phyloP scores from a whole-genome alignment of 2,888 invertebrate genomes.

The Sturmia bella region DNA sequence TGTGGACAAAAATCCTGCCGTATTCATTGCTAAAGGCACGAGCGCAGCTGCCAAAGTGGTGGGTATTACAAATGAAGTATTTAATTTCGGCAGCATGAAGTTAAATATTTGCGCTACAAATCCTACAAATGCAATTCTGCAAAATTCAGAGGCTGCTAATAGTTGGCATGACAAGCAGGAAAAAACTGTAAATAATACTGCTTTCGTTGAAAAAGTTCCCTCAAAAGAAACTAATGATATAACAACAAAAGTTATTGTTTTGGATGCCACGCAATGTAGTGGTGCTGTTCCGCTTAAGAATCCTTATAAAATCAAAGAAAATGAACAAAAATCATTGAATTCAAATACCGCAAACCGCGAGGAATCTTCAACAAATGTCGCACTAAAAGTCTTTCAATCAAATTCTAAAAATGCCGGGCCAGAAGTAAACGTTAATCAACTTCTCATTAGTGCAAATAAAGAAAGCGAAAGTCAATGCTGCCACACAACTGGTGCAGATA shows the following conservation, averaged over 20 bases:
- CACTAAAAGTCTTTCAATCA: not conserved
- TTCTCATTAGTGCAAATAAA: not conserved
- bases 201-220: no score
- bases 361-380: not conserved
- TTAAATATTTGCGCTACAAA: no score
- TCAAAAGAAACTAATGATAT: not conserved
- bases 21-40: not conserved
- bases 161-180: no score
- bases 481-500: not conserved
- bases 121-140: no score
- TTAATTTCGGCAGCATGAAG: no score
- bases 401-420: not conserved
- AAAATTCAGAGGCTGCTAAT: no score
- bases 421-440: not conserved
- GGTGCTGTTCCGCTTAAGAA: constrained; percentile 3
- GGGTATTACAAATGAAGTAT: not conserved
- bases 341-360: not conserved
- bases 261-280: constrained; percentile 1
- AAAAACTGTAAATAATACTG: no score
- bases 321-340: not conserved
- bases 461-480: not conserved
- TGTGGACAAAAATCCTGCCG: not conserved
- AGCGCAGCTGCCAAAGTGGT: not conserved
- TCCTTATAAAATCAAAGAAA: not conserved
- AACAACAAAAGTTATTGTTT: not conserved